A percentile compares a stretch with the other conserved stretches of the same genome.
Conservation (phyloP, 2,113 vertebrate genomes). For the Salvator merianae region DNA sequence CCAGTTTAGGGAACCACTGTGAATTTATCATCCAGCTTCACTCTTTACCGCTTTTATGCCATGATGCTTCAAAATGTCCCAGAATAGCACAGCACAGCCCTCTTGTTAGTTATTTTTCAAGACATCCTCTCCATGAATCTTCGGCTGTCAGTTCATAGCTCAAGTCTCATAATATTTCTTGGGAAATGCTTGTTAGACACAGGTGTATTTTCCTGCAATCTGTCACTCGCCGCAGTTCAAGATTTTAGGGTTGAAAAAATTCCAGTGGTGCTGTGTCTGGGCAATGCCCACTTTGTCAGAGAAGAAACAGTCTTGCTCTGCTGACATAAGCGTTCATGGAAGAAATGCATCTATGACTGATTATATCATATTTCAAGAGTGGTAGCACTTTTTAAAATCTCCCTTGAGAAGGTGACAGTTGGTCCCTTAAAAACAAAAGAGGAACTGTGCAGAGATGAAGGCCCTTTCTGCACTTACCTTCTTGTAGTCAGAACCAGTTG, state of each 20-base stretch:
- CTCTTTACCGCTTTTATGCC: not conserved
- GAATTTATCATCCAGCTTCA: not conserved
- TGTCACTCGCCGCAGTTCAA: slow-evolving; percentile 42
- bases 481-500: too few relatives aligned
- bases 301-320: slow-evolving; percentile 47
- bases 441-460: not conserved
- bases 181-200: slow-evolving; percentile 30
- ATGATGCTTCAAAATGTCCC: not conserved
- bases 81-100: not conserved
- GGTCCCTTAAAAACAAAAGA: slow-evolving; percentile 39
- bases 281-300: slow-evolving; percentile 37
- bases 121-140: not conserved
- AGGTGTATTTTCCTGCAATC: slow-evolving; percentile 43
- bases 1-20: not conserved
- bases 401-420: slow-evolving; percentile 29
- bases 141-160: slow-evolving; percentile 21
- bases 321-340: slow-evolving; percentile 35
- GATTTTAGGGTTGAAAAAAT: slow-evolving; percentile 43
- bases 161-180: not conserved
- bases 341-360: slow-evolving; percentile 35
- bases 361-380: slow-evolving; percentile 21
- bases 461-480: too few relatives aligned
- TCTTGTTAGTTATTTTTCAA: slow-evolving; percentile 29
- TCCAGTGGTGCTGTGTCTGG: slow-evolving; percentile 48
- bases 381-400: slow-evolving; percentile 20